phyloP scores from a whole-genome alignment of 2,113 vertebrate genomes.

The Mus pahari region DNA sequence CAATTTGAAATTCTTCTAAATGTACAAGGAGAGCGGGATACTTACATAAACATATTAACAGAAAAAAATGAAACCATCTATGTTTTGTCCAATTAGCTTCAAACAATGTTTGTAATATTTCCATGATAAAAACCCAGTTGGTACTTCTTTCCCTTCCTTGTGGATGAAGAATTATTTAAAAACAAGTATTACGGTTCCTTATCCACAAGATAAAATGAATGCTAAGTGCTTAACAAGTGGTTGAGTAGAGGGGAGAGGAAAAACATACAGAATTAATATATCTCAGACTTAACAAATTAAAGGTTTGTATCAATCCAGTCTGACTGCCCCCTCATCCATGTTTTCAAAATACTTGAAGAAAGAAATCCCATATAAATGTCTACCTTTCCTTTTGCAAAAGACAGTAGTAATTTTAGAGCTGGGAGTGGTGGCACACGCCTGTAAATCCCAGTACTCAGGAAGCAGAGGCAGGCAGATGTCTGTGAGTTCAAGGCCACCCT shows the following conservation, averaged over 20 bases:
- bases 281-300: slow-evolving; percentile 15
- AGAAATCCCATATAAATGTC: slow-evolving; percentile 10
- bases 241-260: not conserved
- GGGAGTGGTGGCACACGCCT: no score
- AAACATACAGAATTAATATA: not conserved
- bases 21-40: not conserved
- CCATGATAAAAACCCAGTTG: not conserved
- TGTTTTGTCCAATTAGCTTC: not conserved
- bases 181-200: not conserved
- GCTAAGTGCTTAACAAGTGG: not conserved
- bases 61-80: not conserved
- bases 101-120: slow-evolving; percentile 18
- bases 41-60: slow-evolving; percentile 13
- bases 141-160: not conserved
- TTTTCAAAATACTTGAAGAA: slow-evolving; percentile 47
- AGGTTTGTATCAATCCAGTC: not conserved
- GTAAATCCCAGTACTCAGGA: no score
- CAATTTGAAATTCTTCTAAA: slow-evolving; percentile 55
- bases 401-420: slow-evolving; percentile 37
- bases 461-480: no score
- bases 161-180: slow-evolving; percentile 35
- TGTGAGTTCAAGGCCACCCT: no score
- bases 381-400: slow-evolving; percentile 53
- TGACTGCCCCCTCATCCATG: not conserved
- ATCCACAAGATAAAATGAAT: not conserved